phyloP scores from a whole-genome alignment of 2,888 invertebrate species.

The Diloba caeruleocephala region DNA sequence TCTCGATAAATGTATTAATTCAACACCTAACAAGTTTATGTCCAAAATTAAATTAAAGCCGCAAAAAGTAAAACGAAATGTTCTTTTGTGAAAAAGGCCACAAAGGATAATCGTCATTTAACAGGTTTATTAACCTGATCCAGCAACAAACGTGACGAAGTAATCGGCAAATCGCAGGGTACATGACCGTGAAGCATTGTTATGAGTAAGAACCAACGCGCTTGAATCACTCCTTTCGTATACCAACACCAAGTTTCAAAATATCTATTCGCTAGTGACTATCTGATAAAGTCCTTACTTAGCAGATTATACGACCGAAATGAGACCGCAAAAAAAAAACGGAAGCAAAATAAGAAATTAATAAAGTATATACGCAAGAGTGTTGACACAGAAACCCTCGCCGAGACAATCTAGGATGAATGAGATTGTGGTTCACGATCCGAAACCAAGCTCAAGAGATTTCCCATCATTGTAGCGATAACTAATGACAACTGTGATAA shows the following conservation, averaged over 20 bases:
- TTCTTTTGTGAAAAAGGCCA: slow-evolving; percentile 53
- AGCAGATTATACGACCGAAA: slow-evolving; percentile 10
- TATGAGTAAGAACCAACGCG: slow-evolving; percentile 68
- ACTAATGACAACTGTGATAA: slow-evolving; percentile 72
- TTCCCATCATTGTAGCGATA: slow-evolving; percentile 77
- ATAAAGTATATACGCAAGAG: slow-evolving; percentile 62
- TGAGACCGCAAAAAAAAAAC: slow-evolving; percentile 8
- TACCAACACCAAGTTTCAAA: slow-evolving; percentile 54
- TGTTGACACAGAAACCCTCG: slow-evolving; percentile 71
- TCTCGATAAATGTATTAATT: slow-evolving; percentile 34
- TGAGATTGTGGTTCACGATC: slow-evolving; percentile 67
- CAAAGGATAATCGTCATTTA: slow-evolving; percentile 69
- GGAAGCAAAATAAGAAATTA: slow-evolving; percentile 61
- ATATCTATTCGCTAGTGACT: slow-evolving; percentile 20
- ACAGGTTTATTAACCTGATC: slow-evolving; percentile 81
- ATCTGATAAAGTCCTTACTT: slow-evolving; percentile 29
- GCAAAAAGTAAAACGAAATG: slow-evolving; percentile 60
- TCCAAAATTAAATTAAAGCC: slow-evolving; percentile 52
- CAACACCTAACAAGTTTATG: slow-evolving; percentile 47
- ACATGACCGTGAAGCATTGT: slow-evolving; percentile 79
- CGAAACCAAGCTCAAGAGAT: slow-evolving; percentile 66
- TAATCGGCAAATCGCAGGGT: slow-evolving; percentile 78
- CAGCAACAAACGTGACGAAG: slow-evolving; percentile 75
- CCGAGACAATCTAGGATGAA: slow-evolving; percentile 65
- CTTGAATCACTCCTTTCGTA: slow-evolving; percentile 70